These are phyloP conservation scores for Pipa parva DNA, from an alignment of 2,113 vertebrate species.

Conservation along the genomic window DNA sequence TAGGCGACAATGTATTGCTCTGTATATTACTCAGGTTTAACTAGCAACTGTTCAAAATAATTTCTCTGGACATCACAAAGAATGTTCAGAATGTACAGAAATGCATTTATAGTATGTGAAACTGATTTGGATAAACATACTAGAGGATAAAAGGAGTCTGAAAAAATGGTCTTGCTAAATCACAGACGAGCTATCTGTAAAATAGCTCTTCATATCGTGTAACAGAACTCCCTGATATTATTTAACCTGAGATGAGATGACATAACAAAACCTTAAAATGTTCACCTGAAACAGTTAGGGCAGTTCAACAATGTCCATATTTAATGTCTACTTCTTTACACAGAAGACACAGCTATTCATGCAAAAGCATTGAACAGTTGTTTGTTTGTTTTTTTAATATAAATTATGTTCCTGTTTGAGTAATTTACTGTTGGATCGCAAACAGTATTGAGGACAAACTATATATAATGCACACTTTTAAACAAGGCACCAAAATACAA, in stretches of 20 bases:
- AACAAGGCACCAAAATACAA: conserved; percentile 38
- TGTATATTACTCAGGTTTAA: too few relatives aligned
- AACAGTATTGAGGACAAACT: not conserved
- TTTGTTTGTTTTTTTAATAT: not conserved
- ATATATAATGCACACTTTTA: conserved; percentile 29
- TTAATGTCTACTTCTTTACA: not conserved
- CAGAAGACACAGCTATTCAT: not conserved
- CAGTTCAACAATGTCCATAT: not conserved
- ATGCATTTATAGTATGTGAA: too few relatives aligned
- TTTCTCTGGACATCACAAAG: too few relatives aligned
- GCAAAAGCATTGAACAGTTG: not conserved
- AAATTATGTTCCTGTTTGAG: not conserved
- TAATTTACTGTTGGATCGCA: not conserved
- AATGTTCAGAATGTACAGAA: too few relatives aligned
- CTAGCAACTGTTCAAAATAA: too few relatives aligned
- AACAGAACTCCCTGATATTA: conserved; percentile 21
- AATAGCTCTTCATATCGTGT: not conserved
- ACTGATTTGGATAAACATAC: too few relatives aligned
- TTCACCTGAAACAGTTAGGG: not conserved
- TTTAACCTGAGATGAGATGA: conserved; percentile 24
- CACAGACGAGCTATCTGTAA: not conserved
- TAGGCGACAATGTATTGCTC: too few relatives aligned
- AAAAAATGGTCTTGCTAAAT: not conserved
- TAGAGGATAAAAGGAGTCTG: too few relatives aligned
- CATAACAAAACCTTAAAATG: not conserved